Percentiles rank a stretch among this genome's conserved stretches.
Conservation (phyloP, 2,888 invertebrate genomes). For the Cephalotes varians region DNA sequence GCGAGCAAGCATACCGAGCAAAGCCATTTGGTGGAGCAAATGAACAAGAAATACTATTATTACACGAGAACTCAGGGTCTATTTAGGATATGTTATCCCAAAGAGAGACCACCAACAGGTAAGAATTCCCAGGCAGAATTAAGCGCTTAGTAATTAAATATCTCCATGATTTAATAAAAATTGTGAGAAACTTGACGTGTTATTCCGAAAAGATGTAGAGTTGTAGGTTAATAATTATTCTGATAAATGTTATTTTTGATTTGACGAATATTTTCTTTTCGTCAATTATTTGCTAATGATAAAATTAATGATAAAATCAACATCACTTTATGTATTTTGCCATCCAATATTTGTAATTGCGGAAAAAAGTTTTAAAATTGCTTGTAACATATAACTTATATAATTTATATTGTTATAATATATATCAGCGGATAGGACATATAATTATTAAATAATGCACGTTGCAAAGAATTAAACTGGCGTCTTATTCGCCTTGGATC, state of each 20-base stretch:
- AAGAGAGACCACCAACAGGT: constrained; percentile 95
- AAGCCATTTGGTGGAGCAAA: constrained; percentile 90
- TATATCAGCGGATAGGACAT: not conserved
- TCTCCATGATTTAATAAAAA: not conserved
- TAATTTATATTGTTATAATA: not conserved
- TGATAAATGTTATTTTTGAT: not conserved
- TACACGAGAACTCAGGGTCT: constrained; percentile 97
- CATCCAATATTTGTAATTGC: not conserved
- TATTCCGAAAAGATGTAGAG: not conserved
- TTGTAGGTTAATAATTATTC: not conserved
- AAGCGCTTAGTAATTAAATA: not conserved
- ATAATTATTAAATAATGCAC: not conserved
- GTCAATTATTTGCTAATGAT: not conserved
- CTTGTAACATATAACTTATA: not conserved
- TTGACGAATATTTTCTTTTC: not conserved
- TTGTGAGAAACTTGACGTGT: not conserved
- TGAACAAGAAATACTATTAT: constrained; percentile 95
- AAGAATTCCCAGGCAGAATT: constrained; percentile 77
- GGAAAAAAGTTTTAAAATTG: not conserved
- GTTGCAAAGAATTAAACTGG: not conserved
- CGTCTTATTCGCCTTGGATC: not conserved
- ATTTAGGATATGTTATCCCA: constrained; percentile 97
- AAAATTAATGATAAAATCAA: no score
- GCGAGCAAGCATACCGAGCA: constrained; percentile 91
- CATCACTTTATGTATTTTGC: not conserved